Evolutionary conservation across 2,888 invertebrate species (phyloP).

Genomic region (Cordylochernes scorpioides): DNA sequence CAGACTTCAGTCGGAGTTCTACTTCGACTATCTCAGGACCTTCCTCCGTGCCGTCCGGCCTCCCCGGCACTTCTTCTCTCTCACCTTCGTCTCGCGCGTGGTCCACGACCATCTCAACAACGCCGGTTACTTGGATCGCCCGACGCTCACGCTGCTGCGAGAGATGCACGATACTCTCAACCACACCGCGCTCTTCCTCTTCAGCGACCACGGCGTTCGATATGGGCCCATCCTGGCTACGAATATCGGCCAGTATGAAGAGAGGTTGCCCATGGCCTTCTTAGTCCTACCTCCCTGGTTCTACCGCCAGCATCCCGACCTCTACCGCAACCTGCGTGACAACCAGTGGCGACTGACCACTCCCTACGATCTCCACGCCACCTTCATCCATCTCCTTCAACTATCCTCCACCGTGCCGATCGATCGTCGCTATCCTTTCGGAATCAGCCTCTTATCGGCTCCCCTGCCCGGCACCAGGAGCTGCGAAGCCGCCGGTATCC

Average conservation of each 20-base stretch:
- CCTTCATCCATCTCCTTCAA: conserved; percentile 17
- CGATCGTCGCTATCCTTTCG: conserved; percentile 7
- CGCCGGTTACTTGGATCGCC: conserved; percentile 19
- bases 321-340: conserved; percentile 14
- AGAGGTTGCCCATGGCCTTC: conserved; percentile 22
- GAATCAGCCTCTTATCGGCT: conserved; percentile 18
- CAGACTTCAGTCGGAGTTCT: conserved; percentile 7
- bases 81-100: conserved; percentile 20
- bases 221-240: conserved; percentile 58
- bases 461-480: conserved; percentile 20
- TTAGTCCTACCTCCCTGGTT: conserved; percentile 20
- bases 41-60: conserved; percentile 7
- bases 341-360: conserved; percentile 21
- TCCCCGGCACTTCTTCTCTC: conserved; percentile 16
- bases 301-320: conserved; percentile 16
- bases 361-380: conserved; percentile 23
- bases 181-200: conserved; percentile 36
- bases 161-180: conserved; percentile 31
- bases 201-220: conserved; percentile 72
- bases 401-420: too few relatives aligned
- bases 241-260: conserved; percentile 28
- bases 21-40: conserved; percentile 7
- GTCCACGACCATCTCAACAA: conserved; percentile 20
- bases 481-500: conserved; percentile 20
- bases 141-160: conserved; percentile 28